Conservation (phyloP, 1,140 invertebrate genomes). For the Yoshiicerus persimilis region DNA sequence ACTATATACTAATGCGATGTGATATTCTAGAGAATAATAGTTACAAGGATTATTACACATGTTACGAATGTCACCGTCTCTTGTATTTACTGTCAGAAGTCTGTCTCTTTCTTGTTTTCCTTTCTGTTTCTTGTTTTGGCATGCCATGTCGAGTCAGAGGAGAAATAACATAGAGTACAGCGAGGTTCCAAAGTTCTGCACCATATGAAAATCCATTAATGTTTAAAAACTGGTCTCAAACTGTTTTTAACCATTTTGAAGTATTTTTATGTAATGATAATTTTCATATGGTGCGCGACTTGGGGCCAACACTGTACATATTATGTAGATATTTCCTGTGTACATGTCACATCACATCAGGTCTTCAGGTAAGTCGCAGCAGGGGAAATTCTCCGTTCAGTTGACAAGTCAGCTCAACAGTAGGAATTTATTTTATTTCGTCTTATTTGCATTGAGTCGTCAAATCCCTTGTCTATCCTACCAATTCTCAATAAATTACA, state of each 20-base stretch:
- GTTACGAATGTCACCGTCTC: background rate
- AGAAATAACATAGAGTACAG: too few species aligned
- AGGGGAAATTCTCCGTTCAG: background rate
- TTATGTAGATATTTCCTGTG: background rate
- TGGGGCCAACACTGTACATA: too few species aligned
- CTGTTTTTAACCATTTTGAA: too few species aligned
- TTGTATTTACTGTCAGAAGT: background rate
- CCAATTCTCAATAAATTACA: conserved; percentile 4
- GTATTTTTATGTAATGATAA: background rate
- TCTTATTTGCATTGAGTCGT: conserved; percentile 12
- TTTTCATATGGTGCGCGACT: too few species aligned
- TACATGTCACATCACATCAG: background rate
- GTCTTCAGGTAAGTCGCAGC: conserved; percentile 6
- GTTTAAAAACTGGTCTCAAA: too few species aligned
- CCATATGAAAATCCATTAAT: too few species aligned
- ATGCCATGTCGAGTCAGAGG: background rate
- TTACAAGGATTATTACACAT: background rate
- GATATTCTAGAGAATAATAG: background rate
- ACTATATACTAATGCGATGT: background rate
- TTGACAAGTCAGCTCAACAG: background rate
- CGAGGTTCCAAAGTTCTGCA: too few species aligned
- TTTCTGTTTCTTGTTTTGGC: background rate
- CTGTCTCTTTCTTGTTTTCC: background rate
- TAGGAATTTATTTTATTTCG: conserved; percentile 5
- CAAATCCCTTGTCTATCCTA: background rate